Conservation (phyloP, 2,888 invertebrate genomes). For the Callyntrura sp. region DNA sequence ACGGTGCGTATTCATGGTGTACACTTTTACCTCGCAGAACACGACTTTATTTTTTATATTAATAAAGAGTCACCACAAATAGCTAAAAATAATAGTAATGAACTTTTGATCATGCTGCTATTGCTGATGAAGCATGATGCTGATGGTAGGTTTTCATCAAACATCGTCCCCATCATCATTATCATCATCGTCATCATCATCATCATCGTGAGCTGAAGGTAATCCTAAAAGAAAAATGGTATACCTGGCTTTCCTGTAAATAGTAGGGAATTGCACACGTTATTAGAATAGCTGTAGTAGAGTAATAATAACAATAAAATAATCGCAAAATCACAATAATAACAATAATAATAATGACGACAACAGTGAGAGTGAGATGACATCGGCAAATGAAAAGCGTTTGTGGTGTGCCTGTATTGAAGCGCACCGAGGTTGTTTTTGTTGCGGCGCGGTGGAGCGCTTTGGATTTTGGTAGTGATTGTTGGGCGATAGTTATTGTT, state of each 20-base stretch:
- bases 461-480: conserved; percentile 57
- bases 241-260: background rate
- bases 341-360: background rate
- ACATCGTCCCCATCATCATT: no score
- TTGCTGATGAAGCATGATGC: no score
- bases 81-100: conserved; percentile 33
- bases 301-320: no score
- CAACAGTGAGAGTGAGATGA: background rate
- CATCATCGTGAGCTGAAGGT: no score
- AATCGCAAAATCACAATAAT: background rate
- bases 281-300: no score
- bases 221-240: conserved; percentile 5
- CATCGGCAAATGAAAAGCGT: background rate
- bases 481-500: conserved; percentile 23
- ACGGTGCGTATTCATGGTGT: background rate
- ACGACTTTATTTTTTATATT: conserved; percentile 45
- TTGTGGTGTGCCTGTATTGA: background rate
- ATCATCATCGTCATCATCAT: no score
- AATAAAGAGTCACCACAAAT: background rate
- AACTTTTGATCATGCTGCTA: conserved; percentile 39
- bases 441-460: background rate
- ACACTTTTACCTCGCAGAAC: background rate
- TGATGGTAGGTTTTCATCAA: background rate
- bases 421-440: no score
- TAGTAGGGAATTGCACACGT: no score